Evolutionary conservation across 1,140 invertebrate genomes (phyloP), one percentile per base, ranked within the genome.

Genomic region (Drosophila pseudoananassae): DNA sequence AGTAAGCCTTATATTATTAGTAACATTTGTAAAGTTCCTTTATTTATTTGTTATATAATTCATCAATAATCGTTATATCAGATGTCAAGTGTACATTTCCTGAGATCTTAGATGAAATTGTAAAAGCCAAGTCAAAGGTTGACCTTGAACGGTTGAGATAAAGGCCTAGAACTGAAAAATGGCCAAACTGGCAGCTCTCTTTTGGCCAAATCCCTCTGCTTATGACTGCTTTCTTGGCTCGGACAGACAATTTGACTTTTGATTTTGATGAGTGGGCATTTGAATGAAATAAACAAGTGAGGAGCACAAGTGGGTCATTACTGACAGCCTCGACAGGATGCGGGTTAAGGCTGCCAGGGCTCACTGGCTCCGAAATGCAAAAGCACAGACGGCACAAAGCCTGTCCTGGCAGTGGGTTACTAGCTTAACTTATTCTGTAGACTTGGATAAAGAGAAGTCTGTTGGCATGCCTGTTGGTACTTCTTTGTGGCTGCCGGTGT

Each of bases 221-320:
- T 69, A 69, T 64, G 63, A 40, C 17, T n/a, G 63, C 31, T 25
- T 69, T 17, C 50, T n/a, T 29, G 52, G 25, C 25, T 49, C 46
- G 43, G 55, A 52, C 53, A 66, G 71, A 76, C 61, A 76, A 58
- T 76, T 76, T 66, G 71, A 66, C 72, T 76, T 76, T 76, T 76
- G 73, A 76, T 76, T 76, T 69, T 60, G 73, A 76, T 76, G 72
- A 76, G 72, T 60, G 61, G 66, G 73, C 71, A 68, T 76, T 76
- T 66, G 59, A 76, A 76, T 68, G 73, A 61, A 75, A 8, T 14
- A 29, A 25, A 20, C 15, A 6, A 17, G 17, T 5, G 43, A 17
- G 8, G 12, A 63, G 49, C 38, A 46, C 71, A 75, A 76, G 61
- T 76, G 73, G 71, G 60, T 65, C 70, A 75, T 75, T 75, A 74